Evolutionary conservation across 1,140 invertebrate genomes (phyloP).

Genomic region (Gryon sp.): DNA sequence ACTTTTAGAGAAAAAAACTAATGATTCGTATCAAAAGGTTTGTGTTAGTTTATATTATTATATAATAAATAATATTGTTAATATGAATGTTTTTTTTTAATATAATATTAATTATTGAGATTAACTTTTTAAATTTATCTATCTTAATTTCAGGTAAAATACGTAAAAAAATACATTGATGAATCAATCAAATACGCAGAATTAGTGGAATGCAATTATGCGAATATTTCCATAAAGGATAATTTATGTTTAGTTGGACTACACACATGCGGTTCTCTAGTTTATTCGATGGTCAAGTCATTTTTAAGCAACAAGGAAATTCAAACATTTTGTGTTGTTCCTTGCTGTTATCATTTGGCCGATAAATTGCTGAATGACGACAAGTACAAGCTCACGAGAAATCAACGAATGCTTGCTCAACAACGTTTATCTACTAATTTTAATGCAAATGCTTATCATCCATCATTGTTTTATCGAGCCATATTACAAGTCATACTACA

Average conservation of each 20-base stretch:
- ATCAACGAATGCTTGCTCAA: conserved; percentile 90
- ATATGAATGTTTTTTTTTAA: too few species aligned
- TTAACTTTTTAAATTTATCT: not conserved
- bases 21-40: conserved; percentile 58
- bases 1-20: conserved; percentile 80
- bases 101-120: not conserved
- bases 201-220: conserved; percentile 79
- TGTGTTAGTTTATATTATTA: not conserved
- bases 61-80: too few species aligned
- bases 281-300: conserved; percentile 86
- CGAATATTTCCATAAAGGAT: conserved; percentile 59
- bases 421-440: conserved; percentile 85
- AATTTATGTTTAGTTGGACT: conserved; percentile 85
- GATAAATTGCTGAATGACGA: conserved; percentile 81
- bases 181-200: conserved; percentile 79
- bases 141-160: conserved; percentile 67
- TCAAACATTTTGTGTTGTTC: conserved; percentile 87
- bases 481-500: conserved; percentile 85
- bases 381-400: conserved; percentile 83
- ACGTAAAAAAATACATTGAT: conserved; percentile 68
- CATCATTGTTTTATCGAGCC: conserved; percentile 85
- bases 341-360: conserved; percentile 94
- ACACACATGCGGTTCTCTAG: conserved; percentile 94
- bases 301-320: conserved; percentile 83
- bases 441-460: conserved; percentile 81